Conservation (phyloP, 2,797 vertebrate species). For the Glyptemys insculpta region DNA sequence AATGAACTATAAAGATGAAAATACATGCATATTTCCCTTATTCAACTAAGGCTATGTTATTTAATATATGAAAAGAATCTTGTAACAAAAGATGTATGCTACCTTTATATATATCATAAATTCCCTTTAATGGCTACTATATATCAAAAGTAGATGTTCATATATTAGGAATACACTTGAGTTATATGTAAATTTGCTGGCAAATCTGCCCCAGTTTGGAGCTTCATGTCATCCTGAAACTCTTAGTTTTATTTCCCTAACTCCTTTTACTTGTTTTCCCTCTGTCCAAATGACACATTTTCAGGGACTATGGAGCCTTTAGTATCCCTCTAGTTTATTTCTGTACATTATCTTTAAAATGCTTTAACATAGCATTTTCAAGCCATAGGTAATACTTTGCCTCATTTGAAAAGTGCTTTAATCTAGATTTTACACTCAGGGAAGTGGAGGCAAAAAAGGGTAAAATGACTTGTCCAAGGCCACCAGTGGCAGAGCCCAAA, state of each 20-base stretch:
- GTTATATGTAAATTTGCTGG: background rate
- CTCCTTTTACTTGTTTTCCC: background rate
- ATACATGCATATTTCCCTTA: background rate
- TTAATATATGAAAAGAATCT: conserved; percentile 34
- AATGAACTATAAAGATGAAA: conserved; percentile 28
- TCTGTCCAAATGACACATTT: background rate
- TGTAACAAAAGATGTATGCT: background rate
- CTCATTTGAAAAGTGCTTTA: background rate
- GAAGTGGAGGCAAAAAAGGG: background rate
- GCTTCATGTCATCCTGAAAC: background rate
- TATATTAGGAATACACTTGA: conserved; percentile 19
- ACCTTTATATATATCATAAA: background rate
- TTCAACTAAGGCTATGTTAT: conserved; percentile 8
- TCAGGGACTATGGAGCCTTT: background rate
- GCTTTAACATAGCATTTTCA: background rate
- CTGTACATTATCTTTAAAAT: background rate
- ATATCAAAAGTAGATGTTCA: conserved; percentile 35
- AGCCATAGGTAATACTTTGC: background rate
- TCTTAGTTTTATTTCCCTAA: background rate
- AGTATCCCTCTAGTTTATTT: background rate
- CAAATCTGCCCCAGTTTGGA: background rate
- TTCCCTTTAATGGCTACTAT: conserved; percentile 1
- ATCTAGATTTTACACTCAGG: background rate
- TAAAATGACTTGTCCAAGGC: background rate
- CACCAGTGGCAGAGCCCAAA: background rate